A percentile compares a stretch with the other conserved stretches of the same genome.
These are phyloP conservation scores for Otis tarda DNA, from an alignment of 2,113 vertebrate species.

Conservation along the genomic window DNA sequence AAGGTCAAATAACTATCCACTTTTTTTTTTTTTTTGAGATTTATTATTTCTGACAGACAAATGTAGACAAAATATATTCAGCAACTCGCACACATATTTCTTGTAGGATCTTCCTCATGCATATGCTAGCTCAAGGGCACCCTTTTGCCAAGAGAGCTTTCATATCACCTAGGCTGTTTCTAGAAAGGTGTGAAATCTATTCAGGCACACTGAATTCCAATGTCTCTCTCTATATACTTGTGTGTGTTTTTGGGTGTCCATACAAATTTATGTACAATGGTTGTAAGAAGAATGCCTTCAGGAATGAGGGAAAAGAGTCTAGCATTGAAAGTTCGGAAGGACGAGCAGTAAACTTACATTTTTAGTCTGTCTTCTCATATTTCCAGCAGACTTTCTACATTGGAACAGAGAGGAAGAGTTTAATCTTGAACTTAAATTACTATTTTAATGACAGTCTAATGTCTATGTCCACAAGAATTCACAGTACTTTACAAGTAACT, in stretches of 20 bases:
- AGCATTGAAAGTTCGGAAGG: background rate
- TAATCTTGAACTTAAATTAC: background rate
- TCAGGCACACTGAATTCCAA: background rate
- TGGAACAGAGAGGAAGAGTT: background rate
- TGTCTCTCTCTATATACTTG: background rate
- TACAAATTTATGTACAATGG: background rate
- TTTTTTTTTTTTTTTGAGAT: background rate
- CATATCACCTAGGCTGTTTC: background rate
- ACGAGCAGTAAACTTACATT: background rate
- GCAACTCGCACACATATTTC: background rate
- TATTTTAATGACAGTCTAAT: background rate
- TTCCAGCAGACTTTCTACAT: background rate
- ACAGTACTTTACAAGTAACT: background rate
- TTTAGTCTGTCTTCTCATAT: background rate
- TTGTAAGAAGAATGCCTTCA: background rate
- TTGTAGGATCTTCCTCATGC: background rate
- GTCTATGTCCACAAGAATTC: background rate
- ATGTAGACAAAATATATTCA: background rate
- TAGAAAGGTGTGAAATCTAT: background rate
- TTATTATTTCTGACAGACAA: background rate
- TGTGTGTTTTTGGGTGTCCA: background rate
- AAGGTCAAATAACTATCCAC: background rate
- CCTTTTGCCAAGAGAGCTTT: background rate
- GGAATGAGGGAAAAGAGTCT: background rate
- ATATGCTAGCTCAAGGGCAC: background rate